These are phyloP conservation scores for Phataginus tricuspis DNA, from an alignment of 2,797 vertebrate genomes.

Conservation along the genomic window DNA sequence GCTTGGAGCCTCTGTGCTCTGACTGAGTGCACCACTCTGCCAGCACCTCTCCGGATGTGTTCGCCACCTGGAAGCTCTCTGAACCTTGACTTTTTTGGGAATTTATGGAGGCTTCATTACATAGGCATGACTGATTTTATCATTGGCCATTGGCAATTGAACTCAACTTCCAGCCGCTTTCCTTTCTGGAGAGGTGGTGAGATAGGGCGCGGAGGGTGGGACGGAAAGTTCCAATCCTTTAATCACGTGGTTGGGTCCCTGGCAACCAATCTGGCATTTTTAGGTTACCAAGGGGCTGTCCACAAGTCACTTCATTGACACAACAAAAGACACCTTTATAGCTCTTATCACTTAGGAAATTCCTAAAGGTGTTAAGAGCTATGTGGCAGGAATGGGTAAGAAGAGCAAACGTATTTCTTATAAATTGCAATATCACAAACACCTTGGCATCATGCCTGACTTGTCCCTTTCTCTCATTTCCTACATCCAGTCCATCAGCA, in stretches of 20 bases:
- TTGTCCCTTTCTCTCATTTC: background rate
- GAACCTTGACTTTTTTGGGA: background rate
- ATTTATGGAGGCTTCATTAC: background rate
- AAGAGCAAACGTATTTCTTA: background rate
- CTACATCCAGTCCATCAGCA: background rate
- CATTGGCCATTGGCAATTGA: background rate
- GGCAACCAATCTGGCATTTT: background rate
- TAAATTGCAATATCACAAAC: background rate
- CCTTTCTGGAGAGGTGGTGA: background rate
- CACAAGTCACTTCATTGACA: conserved; percentile 39
- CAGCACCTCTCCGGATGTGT: too few relatives aligned
- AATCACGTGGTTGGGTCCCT: background rate
- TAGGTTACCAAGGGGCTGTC: conserved; percentile 10
- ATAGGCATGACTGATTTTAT: background rate
- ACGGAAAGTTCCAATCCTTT: background rate
- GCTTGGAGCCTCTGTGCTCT: background rate
- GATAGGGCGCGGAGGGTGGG: background rate
- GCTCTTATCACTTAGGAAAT: background rate
- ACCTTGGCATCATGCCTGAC: background rate
- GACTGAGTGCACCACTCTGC: background rate
- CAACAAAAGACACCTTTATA: background rate
- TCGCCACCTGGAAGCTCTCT: background rate
- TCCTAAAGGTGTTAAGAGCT: background rate
- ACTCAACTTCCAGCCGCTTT: background rate
- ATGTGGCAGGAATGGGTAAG: background rate